Evolutionary conservation across 2,888 invertebrate genomes (phyloP).

Genomic region (Cosmia pyralina): DNA sequence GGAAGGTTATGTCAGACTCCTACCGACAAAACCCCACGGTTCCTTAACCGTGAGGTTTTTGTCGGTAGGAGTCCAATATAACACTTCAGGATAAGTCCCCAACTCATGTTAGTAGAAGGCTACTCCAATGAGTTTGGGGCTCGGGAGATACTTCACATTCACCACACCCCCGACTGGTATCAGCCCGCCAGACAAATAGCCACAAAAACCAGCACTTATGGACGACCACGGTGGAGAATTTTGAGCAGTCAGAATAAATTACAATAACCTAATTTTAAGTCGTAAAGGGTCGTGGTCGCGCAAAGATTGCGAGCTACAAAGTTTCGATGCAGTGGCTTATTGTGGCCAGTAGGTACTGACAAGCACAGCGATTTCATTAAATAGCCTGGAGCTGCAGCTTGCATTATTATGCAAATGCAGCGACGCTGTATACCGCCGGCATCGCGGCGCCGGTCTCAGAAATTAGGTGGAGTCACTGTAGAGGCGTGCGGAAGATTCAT

Average conservation of each 20-base stretch:
- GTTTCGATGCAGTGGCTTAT: conserved; percentile 44
- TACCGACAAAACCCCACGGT: background rate
- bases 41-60: background rate
- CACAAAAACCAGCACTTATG: background rate
- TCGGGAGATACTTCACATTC: background rate
- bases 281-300: background rate
- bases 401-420: conserved; percentile 83
- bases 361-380: conserved; percentile 79
- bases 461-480: conserved; percentile 46
- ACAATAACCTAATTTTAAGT: background rate
- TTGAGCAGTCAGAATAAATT: background rate
- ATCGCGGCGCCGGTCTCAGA: conserved; percentile 68
- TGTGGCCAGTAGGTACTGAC: conserved; percentile 43
- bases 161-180: background rate
- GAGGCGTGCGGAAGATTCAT: conserved; percentile 16
- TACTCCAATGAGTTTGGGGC: background rate
- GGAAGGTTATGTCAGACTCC: background rate
- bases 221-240: background rate
- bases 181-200: background rate
- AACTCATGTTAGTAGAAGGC: background rate
- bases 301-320: conserved; percentile 10
- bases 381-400: conserved; percentile 73
- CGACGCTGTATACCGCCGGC: conserved; percentile 63
- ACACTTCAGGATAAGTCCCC: no score
- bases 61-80: no score